Conservation (phyloP, 92 coral and sea anemone species). For the Porites cylindrica region DNA sequence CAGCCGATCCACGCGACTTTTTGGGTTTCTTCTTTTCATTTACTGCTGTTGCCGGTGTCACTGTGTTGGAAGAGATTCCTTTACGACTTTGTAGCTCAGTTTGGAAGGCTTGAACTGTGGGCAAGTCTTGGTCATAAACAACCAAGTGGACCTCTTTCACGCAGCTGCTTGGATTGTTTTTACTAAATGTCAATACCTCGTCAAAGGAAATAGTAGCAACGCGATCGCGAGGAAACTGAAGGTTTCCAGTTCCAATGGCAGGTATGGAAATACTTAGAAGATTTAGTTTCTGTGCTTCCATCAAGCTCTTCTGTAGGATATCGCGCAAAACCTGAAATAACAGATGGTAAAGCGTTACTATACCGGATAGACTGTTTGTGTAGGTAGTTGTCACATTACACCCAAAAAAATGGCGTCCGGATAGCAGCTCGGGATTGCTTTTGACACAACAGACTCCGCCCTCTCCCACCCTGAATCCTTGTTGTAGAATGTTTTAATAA, state of each 20-base stretch:
- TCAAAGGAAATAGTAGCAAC: conserved; percentile 81
- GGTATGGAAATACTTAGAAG: conserved; percentile 80
- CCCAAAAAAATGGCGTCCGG: too few relatives aligned
- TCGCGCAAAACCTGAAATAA: conserved; percentile 30
- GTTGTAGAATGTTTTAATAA: too few relatives aligned
- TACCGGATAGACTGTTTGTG: background rate
- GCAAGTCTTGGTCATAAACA: conserved; percentile 68
- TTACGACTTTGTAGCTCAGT: conserved; percentile 37
- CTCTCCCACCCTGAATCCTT: too few relatives aligned
- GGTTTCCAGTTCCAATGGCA: conserved; percentile 89
- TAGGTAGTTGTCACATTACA: too few relatives aligned
- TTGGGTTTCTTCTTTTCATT: conserved; percentile 15
- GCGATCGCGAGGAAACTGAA: conserved; percentile 68
- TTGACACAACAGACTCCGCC: too few relatives aligned
- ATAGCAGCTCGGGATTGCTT: too few relatives aligned
- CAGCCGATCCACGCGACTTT: background rate
- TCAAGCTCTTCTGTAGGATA: conserved; percentile 63
- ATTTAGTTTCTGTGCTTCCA: conserved; percentile 60
- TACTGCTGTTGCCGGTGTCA: background rate
- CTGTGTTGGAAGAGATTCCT: background rate
- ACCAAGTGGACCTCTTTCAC: conserved; percentile 76
- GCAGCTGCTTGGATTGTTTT: conserved; percentile 50
- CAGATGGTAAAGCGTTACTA: background rate
- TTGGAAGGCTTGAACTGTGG: conserved; percentile 67
- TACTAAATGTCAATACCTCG: conserved; percentile 61